Conservation (phyloP, 1,140 invertebrate genomes). For the Drosophila arizonae region DNA sequence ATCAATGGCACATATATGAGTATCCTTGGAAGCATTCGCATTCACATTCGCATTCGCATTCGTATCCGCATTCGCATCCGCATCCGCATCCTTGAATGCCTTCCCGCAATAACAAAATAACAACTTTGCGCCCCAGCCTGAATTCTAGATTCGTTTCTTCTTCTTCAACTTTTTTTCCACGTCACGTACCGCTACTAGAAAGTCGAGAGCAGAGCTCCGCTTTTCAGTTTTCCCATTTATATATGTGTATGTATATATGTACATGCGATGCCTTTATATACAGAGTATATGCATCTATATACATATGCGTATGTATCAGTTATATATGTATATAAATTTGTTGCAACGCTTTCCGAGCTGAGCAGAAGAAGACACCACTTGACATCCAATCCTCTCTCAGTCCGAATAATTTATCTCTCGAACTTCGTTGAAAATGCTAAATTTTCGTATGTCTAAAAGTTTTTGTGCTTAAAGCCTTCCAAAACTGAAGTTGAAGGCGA, state of each 20-base stretch:
- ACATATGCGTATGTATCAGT: not conserved
- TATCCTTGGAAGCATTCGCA: constrained; percentile 26
- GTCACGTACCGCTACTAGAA: constrained; percentile 49
- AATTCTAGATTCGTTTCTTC: constrained; percentile 54
- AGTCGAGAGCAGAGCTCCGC: constrained; percentile 22
- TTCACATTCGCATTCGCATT: constrained; percentile 18
- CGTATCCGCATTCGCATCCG: constrained; percentile 12
- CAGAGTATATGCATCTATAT: not conserved
- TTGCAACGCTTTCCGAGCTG: not conserved
- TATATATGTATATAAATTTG: constrained; percentile 5
- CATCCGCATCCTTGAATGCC: constrained; percentile 31
- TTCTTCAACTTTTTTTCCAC: constrained; percentile 1
- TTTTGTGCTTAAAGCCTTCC: not conserved
- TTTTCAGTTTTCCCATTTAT: constrained; percentile 31
- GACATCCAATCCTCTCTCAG: constrained; percentile 4
- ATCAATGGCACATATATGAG: constrained; percentile 64
- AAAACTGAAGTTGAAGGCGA: no score
- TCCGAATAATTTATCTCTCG: not conserved
- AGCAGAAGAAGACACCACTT: constrained; percentile 8
- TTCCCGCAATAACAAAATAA: constrained; percentile 39
- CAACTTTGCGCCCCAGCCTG: constrained; percentile 26
- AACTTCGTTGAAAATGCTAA: not conserved
- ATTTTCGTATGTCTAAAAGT: not conserved
- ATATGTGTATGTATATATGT: constrained; percentile 6
- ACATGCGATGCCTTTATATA: not conserved